Evolutionary conservation across 2,113 vertebrate species (phyloP).

Genomic region (Genyomyrus donnyi): DNA sequence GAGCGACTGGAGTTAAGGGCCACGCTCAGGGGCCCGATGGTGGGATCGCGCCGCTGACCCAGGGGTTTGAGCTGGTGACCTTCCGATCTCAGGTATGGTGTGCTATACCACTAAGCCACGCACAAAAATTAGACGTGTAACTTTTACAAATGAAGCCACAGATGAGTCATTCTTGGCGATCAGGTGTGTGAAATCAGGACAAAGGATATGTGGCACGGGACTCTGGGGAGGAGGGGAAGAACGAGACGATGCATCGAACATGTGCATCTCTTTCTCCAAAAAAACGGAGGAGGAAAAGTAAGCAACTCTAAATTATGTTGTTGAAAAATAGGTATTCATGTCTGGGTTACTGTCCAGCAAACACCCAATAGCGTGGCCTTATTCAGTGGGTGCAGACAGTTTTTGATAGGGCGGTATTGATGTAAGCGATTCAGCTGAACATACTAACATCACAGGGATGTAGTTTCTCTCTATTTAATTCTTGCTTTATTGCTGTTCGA

Average conservation of each 20-base stretch:
- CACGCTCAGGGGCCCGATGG: background rate
- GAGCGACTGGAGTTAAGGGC: background rate
- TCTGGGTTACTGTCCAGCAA: background rate
- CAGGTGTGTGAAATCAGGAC: background rate
- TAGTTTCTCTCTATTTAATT: background rate
- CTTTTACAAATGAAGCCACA: background rate
- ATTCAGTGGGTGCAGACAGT: background rate
- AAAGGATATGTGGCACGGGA: background rate
- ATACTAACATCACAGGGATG: background rate
- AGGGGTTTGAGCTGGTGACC: background rate
- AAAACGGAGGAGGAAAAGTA: background rate
- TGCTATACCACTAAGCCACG: background rate
- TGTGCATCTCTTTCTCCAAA: background rate
- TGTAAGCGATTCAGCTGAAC: background rate
- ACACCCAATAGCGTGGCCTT: background rate
- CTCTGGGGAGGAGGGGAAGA: background rate
- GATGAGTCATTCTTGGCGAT: background rate
- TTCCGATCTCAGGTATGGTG: background rate
- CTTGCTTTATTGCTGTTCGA: background rate
- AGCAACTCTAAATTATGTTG: background rate
- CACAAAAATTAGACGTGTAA: background rate
- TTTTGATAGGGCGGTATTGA: background rate
- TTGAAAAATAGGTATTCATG: background rate
- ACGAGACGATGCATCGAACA: background rate
- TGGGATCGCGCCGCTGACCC: background rate